Percentiles rank a stretch among this genome's conserved stretches.
These are phyloP conservation scores for Rhadinocentrus ornatus DNA, from an alignment of 2,797 vertebrate genomes.

Conservation along the genomic window DNA sequence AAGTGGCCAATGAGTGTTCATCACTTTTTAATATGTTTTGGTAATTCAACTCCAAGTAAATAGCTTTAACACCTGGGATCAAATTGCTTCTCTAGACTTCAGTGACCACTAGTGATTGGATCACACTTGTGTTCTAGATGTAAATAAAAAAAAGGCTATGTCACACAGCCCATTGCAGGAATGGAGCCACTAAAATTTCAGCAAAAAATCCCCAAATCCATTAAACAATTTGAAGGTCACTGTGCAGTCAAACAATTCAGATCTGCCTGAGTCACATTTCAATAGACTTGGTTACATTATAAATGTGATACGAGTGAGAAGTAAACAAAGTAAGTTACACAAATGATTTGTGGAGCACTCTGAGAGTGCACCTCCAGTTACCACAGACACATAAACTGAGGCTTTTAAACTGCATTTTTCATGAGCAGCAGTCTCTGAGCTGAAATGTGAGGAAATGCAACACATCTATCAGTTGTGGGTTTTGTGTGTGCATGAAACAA, in stretches of 20 bases:
- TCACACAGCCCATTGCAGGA: not conserved
- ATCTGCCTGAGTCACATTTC: not conserved
- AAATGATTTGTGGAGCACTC: not conserved
- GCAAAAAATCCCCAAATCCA: not conserved
- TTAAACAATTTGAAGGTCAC: not conserved
- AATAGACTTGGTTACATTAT: not conserved
- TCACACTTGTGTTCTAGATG: not conserved
- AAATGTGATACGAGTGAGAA: not conserved
- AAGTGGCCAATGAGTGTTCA: no score
- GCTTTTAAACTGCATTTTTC: slow-evolving; percentile 3
- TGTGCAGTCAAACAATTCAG: not conserved
- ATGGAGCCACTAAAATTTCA: not conserved
- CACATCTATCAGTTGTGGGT: not conserved
- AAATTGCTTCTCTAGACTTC: no score
- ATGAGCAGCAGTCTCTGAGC: not conserved
- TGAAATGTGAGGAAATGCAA: not conserved
- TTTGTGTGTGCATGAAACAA: not conserved
- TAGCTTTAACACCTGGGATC: no score
- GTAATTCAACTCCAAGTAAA: no score
- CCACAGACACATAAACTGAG: not conserved
- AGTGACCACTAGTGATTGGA: no score
- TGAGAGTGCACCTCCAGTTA: slow-evolving; percentile 1
- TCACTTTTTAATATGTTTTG: no score
- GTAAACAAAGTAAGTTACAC: not conserved
- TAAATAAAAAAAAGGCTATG: not conserved